phyloP scores from a whole-genome alignment of 2,113 vertebrate genomes.

The sheep (Ovis aries) region DNA sequence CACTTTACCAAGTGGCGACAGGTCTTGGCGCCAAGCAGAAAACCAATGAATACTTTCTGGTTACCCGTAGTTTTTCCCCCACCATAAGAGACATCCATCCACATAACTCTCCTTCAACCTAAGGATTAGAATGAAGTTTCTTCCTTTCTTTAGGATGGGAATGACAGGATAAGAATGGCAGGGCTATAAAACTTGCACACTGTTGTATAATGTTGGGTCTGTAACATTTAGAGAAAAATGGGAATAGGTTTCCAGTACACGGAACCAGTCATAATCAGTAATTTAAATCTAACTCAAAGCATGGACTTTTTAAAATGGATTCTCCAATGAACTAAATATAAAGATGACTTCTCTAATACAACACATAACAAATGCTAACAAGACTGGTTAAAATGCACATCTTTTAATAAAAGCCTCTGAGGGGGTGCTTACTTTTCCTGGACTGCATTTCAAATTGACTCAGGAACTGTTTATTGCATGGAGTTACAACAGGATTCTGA shows the following conservation, averaged over 20 bases:
- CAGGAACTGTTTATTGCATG: slow-evolving; percentile 98
- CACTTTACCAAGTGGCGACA: slow-evolving; percentile 50
- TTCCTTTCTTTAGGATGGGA: slow-evolving; percentile 36
- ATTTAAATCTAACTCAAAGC: slow-evolving; percentile 15
- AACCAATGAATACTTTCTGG: slow-evolving; percentile 35
- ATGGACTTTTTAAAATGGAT: neutral
- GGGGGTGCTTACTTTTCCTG: slow-evolving; percentile 92
- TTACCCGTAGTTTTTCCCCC: slow-evolving; percentile 21
- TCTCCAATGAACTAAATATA: neutral
- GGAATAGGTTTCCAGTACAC: neutral
- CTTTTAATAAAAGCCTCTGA: slow-evolving; percentile 39
- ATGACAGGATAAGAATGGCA: slow-evolving; percentile 25
- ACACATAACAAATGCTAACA: slow-evolving; percentile 15
- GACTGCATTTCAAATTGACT: slow-evolving; percentile 99
- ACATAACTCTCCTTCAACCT: slow-evolving; percentile 24
- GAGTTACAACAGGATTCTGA: slow-evolving; percentile 97
- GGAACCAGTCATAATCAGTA: neutral
- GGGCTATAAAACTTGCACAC: neutral
- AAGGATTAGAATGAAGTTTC: slow-evolving; percentile 43
- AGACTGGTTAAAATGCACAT: slow-evolving; percentile 10
- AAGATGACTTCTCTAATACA: neutral
- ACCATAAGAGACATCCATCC: neutral
- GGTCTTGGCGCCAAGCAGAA: slow-evolving; percentile 44
- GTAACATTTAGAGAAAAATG: slow-evolving; percentile 18
- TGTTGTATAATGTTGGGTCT: neutral